Evolutionary conservation across 1,140 invertebrate genomes (phyloP).

Genomic region (Orussus abietinus): DNA sequence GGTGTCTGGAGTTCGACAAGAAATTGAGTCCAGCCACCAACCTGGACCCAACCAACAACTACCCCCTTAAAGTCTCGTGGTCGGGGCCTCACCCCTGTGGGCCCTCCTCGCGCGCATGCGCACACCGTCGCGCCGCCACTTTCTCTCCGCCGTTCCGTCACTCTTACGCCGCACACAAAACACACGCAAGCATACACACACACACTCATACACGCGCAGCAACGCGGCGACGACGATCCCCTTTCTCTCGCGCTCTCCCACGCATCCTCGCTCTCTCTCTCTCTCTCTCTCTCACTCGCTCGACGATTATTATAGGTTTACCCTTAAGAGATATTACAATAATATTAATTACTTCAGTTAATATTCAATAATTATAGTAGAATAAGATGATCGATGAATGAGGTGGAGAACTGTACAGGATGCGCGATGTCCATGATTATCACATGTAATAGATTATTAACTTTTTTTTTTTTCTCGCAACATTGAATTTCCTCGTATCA

Average conservation of each 20-base stretch:
- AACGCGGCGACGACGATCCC: constrained; percentile 45
- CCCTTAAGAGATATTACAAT: constrained; percentile 49
- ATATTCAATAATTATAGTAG: constrained; percentile 51
- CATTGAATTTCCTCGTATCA: constrained; percentile 30
- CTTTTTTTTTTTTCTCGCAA: constrained; percentile 26
- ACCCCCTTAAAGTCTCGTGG: too few relatives aligned
- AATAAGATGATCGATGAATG: constrained; percentile 55
- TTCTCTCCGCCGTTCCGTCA: constrained; percentile 7
- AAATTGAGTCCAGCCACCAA: too few relatives aligned
- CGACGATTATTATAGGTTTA: constrained; percentile 49
- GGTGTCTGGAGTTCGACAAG: too few relatives aligned
- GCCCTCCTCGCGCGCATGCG: constrained; percentile 11
- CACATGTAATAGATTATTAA: constrained; percentile 54
- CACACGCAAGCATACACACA: constrained; percentile 11
- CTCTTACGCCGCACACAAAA: constrained; percentile 7
- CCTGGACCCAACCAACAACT: too few relatives aligned
- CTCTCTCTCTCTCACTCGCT: too few relatives aligned
- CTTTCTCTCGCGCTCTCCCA: too few relatives aligned
- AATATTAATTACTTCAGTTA: constrained; percentile 51
- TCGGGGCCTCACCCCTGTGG: too few relatives aligned
- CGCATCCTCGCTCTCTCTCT: too few relatives aligned
- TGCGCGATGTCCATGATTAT: constrained; percentile 55
- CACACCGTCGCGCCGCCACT: too few relatives aligned
- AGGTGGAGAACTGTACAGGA: constrained; percentile 54
- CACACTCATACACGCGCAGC: constrained; percentile 28